Evolutionary conservation across 2,113 vertebrate genomes (phyloP).

Genomic region (Pseudonaja textilis): DNA sequence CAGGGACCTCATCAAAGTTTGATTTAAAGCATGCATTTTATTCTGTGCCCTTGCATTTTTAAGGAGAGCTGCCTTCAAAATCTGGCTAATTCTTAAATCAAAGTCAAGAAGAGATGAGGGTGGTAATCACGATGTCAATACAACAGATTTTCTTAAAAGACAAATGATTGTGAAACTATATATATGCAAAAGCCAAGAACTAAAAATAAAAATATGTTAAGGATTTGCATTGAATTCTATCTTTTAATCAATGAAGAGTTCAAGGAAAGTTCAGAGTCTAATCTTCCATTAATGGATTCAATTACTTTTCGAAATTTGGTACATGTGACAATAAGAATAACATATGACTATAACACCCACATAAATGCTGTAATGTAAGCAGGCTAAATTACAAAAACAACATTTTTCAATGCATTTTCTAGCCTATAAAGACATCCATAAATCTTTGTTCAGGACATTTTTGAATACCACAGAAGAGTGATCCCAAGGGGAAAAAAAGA

Average conservation of each 20-base stretch:
- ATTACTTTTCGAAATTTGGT: background rate
- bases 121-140: background rate
- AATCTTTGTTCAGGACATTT: background rate
- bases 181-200: background rate
- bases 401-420: background rate
- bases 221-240: background rate
- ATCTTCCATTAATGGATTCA: background rate
- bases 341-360: background rate
- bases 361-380: background rate
- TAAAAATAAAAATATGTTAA: background rate
- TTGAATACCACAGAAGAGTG: background rate
- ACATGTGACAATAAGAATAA: background rate
- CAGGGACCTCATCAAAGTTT: slow-evolving; percentile 10
- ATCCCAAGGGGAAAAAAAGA: background rate
- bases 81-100: background rate
- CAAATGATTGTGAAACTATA: background rate
- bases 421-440: background rate
- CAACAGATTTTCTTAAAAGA: background rate
- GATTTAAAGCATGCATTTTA: background rate
- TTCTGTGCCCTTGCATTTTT: background rate
- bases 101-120: background rate
- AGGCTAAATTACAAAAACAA: background rate
- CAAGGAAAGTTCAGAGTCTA: background rate
- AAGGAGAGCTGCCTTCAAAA: background rate
- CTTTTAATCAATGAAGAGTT: background rate